Percentiles rank a stretch among this genome's conserved stretches.
These are phyloP conservation scores for Stegodyphus mimosarum DNA, from an alignment of 1,140 invertebrate species.

Conservation along the genomic window DNA sequence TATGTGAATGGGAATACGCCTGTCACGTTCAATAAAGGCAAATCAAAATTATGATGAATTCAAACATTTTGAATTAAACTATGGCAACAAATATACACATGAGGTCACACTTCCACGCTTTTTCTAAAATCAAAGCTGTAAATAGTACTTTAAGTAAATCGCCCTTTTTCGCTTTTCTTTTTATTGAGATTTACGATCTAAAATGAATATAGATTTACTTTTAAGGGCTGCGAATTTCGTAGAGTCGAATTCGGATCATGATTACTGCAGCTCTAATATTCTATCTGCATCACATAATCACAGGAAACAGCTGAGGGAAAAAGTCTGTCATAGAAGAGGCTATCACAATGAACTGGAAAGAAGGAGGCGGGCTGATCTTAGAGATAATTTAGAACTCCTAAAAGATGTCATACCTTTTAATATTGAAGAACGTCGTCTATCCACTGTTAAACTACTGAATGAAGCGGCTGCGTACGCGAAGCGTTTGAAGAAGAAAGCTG, in stretches of 20 bases:
- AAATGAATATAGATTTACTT: slow-evolving; percentile 43
- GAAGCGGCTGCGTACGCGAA: slow-evolving; percentile 22
- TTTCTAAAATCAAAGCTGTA: too few relatives aligned
- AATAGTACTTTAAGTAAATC: too few relatives aligned
- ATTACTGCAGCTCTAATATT: slow-evolving; percentile 4
- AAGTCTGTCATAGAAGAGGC: slow-evolving; percentile 12
- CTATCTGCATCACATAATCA: not conserved
- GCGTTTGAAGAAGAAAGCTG: slow-evolving; percentile 11
- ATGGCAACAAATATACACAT: too few relatives aligned
- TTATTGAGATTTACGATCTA: not conserved
- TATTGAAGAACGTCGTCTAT: slow-evolving; percentile 1
- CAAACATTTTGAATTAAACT: too few relatives aligned
- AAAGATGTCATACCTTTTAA: slow-evolving; percentile 5
- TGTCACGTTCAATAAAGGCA: too few relatives aligned
- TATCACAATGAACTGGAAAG: slow-evolving; percentile 47
- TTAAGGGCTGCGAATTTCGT: slow-evolving; percentile 29
- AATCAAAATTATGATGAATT: too few relatives aligned
- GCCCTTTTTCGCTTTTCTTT: too few relatives aligned
- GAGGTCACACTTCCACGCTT: too few relatives aligned
- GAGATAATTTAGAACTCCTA: slow-evolving; percentile 26
- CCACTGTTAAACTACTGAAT: slow-evolving; percentile 46
- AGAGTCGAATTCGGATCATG: slow-evolving; percentile 40
- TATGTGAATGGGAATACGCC: too few relatives aligned
- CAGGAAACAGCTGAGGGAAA: slow-evolving; percentile 12
- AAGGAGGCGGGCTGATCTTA: slow-evolving; percentile 33